Evolutionary conservation across 1,140 invertebrate species (phyloP).

Genomic region (Steinernema feltiae): DNA sequence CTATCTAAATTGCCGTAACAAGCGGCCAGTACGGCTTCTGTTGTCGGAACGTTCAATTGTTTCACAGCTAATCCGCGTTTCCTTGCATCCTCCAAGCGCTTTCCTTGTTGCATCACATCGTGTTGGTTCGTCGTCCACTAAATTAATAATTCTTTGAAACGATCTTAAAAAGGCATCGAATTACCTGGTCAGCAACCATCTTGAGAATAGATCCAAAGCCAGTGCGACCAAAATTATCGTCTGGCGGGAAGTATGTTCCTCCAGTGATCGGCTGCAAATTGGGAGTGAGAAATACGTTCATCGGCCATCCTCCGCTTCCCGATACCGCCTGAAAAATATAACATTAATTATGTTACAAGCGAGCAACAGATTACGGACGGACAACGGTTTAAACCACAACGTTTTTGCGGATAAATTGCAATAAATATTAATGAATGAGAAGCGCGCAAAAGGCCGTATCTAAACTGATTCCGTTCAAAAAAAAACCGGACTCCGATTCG

Average conservation of each 20-base stretch:
- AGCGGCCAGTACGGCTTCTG: conserved; percentile 58
- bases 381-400: too few species aligned
- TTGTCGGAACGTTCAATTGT: conserved; percentile 27
- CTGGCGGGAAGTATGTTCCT: conserved; percentile 76
- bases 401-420: too few species aligned
- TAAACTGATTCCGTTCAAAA: too few species aligned
- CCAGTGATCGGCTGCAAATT: conserved; percentile 77
- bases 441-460: too few species aligned
- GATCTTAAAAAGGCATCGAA: too few species aligned
- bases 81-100: conserved; percentile 31
- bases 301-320: conserved; percentile 81
- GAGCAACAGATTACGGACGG: too few species aligned
- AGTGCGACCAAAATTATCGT: conserved; percentile 69
- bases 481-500: conserved; percentile 51
- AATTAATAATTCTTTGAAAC: too few species aligned
- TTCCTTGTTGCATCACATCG: conserved; percentile 51
- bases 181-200: conserved; percentile 62
- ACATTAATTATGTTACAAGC: too few species aligned
- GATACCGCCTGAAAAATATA: conserved; percentile 68
- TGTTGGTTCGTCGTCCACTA: conserved; percentile 67
- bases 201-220: conserved; percentile 74
- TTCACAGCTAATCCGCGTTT: background rate
- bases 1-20: conserved; percentile 64
- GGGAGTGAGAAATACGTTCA: conserved; percentile 87
- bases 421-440: too few species aligned